A percentile compares a stretch with the other conserved stretches of the same genome.
Conservation (phyloP, 2,797 vertebrate genomes). For the Anguilla anguilla region DNA sequence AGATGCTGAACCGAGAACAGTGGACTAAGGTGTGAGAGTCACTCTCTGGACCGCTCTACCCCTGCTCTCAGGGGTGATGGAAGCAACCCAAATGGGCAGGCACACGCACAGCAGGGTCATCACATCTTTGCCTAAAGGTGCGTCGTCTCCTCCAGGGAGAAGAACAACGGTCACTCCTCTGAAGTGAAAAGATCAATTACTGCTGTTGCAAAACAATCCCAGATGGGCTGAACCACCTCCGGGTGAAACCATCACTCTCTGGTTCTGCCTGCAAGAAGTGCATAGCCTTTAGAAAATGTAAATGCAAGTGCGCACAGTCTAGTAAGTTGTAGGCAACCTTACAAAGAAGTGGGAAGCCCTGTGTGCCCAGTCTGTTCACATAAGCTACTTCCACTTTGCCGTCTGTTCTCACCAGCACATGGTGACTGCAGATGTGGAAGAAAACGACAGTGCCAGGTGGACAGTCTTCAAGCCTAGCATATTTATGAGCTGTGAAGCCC, state of each 20-base stretch:
- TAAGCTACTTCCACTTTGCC: neutral
- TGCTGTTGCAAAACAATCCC: neutral
- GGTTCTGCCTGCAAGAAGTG: neutral
- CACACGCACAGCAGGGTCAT: neutral
- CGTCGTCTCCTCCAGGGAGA: neutral
- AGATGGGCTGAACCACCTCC: neutral
- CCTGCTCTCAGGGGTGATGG: neutral
- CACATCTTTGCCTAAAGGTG: neutral
- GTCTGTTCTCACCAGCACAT: neutral
- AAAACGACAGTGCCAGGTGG: neutral
- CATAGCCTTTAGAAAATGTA: neutral
- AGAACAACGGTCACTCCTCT: neutral
- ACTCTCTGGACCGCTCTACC: neutral
- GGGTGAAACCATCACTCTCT: neutral
- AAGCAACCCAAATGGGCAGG: neutral
- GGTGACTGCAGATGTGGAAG: neutral
- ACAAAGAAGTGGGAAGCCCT: neutral
- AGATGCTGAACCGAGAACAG: neutral
- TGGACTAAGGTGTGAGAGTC: neutral
- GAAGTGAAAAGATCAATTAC: slow-evolving; percentile 4
- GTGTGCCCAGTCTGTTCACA: neutral
- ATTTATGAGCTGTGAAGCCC: neutral
- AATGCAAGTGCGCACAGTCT: neutral
- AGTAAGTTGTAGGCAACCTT: neutral
- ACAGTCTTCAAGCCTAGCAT: neutral